A percentile compares a stretch with the other conserved stretches of the same genome.
phyloP scores from a whole-genome alignment of 2,888 invertebrate genomes.

The Drosophila tanythrix region DNA sequence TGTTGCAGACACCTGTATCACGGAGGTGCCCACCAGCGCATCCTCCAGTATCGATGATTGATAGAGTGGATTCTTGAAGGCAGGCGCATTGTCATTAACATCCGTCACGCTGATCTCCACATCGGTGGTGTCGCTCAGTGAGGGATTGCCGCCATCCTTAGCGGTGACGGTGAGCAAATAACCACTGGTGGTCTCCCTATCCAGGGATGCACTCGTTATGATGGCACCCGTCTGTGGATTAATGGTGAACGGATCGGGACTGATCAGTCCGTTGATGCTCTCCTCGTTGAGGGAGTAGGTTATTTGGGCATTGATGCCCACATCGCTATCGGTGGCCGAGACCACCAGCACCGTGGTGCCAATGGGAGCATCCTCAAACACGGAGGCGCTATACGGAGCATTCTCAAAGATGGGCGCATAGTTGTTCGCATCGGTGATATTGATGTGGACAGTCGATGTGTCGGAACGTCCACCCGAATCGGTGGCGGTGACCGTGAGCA shows the following conservation, averaged over 20 bases:
- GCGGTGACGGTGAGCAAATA: conserved; percentile 97
- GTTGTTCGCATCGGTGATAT: conserved; percentile 97
- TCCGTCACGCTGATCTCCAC: conserved; percentile 98
- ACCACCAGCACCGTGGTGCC: conserved; percentile 97
- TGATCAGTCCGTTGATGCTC: conserved; percentile 86
- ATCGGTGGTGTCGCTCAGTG: conserved; percentile 96
- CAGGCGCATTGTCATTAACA: conserved; percentile 97
- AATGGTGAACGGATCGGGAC: conserved; percentile 92
- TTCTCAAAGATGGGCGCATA: conserved; percentile 96
- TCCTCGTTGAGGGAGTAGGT: conserved; percentile 91
- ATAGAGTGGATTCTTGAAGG: conserved; percentile 93
- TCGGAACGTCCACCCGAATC: conserved; percentile 96
- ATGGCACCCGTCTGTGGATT: conserved; percentile 97
- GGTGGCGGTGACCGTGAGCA: conserved; percentile 94
- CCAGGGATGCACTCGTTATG: conserved; percentile 92
- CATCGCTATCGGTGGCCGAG: conserved; percentile 96
- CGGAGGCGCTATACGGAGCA: conserved; percentile 94
- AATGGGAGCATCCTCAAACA: conserved; percentile 96
- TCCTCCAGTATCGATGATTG: conserved; percentile 94
- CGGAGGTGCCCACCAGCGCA: conserved; percentile 92
- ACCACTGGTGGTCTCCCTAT: conserved; percentile 92
- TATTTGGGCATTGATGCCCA: conserved; percentile 96
- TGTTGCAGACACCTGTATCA: conserved; percentile 91
- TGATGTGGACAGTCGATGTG: conserved; percentile 95
- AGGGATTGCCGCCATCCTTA: conserved; percentile 95